Conservation (phyloP, 2,113 vertebrate genomes). For the Chlorocebus sabaeus region DNA sequence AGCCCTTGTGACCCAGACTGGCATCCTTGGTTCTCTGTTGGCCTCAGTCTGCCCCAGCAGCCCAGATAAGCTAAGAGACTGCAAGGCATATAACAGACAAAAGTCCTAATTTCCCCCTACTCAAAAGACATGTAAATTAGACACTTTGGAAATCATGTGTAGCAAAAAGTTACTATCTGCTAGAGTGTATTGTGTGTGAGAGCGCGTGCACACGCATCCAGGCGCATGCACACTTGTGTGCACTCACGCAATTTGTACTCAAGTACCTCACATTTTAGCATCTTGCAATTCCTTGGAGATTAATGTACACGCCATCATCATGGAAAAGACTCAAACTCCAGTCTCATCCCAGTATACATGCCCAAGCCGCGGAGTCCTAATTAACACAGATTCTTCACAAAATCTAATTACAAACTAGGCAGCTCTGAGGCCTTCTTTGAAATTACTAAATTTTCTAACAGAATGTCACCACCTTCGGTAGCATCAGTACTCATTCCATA, state of each 20-base stretch:
- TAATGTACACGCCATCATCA: not conserved
- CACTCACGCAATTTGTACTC: too few relatives aligned
- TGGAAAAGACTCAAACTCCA: not conserved
- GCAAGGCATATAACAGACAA: not conserved
- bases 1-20: not conserved
- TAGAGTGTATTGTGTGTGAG: too few relatives aligned
- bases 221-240: too few relatives aligned
- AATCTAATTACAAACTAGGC: not conserved
- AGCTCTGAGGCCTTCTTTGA: not conserved
- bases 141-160: conserved; percentile 5
- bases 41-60: not conserved
- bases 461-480: not conserved
- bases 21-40: not conserved
- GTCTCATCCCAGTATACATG: not conserved
- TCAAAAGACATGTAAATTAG: conserved; percentile 12
- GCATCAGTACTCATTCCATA: not conserved
- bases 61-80: not conserved
- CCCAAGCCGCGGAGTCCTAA: not conserved
- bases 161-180: not conserved
- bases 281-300: not conserved
- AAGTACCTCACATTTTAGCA: not conserved
- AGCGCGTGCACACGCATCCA: fast-evolving
- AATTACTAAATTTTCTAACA: conserved; percentile 1
- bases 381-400: conserved; percentile 12
- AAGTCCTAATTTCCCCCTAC: not conserved